Base-by-base conservation (phyloP, 1,140 invertebrate genomes). In the Harlomillsia oculata region DNA sequence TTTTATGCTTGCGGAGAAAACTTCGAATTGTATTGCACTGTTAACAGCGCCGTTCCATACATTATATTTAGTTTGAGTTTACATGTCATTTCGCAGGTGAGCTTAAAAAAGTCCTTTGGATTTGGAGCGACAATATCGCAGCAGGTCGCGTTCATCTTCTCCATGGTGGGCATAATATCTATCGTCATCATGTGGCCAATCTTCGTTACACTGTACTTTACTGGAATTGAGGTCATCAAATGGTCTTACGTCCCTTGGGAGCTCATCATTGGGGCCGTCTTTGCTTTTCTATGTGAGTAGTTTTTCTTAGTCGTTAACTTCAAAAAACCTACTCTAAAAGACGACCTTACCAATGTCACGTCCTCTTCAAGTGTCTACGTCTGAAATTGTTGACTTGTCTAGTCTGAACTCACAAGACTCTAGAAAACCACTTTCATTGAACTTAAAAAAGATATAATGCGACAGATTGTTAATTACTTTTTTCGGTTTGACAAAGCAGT, bases 171-270 rank as follows among this genome's bases (percentile, higher is more conserved):
- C n/a, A 39, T 63, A 30, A 41, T 92, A 71, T 85, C 88, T 0
- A 75, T 89, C 3, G 80, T 94, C 5, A 72, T 93, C 41, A 74
- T 93, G 64, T 93, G 89, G 89, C 90, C 90, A 2, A 72, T 93
- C 28, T 83, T 85, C 67, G 69, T 92, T 37, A 80, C 81, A 2
- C 75, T 93, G 2, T 91, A 90, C 71, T 82, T 93, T 64, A 85
- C 85, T 32, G 85, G 87, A 48, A 78, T 81, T 4, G 90, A 95
- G 74, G 80, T 77, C 52, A 74, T 93, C 53, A 76, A 81, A 21
- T 87, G 84, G 78, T 79, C 82, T 44, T 76, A 78, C 59, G 76
- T 90, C 68, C 87, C 87, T 6, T 92, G 88, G 88, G 76, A 81
- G 26, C 78, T 84, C 60, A 74, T 93, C 52, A 72, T 89, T 34